Evolutionary conservation across 2,113 vertebrate species (phyloP).

Genomic region (Siniperca chuatsi): DNA sequence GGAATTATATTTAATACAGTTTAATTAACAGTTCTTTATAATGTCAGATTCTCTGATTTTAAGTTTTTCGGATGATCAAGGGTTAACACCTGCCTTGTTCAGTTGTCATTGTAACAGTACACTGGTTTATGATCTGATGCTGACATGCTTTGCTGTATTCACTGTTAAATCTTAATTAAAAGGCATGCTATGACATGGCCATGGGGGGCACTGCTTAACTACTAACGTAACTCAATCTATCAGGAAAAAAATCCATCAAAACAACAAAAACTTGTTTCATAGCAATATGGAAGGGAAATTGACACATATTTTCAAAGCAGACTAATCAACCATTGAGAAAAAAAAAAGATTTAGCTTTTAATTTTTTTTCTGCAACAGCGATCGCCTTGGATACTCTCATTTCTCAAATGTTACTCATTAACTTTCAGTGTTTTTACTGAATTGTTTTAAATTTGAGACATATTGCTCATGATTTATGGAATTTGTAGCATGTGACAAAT

Average conservation of each 20-base stretch:
- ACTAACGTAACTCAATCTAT: conserved; percentile 21
- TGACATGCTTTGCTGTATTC: conserved; percentile 43
- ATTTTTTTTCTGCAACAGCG: neutral
- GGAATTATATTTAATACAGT: neutral
- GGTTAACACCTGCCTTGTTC: conserved; percentile 43
- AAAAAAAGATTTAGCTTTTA: too few species aligned
- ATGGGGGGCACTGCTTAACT: neutral
- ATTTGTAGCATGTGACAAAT: neutral
- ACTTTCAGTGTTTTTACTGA: neutral
- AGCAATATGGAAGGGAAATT: too few species aligned
- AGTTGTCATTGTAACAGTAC: conserved; percentile 27
- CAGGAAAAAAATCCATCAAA: neutral
- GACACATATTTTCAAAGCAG: neutral
- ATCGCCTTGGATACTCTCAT: neutral
- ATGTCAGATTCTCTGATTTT: neutral
- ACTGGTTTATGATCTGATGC: conserved; percentile 36
- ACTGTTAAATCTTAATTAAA: conserved; percentile 54
- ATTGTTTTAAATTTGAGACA: neutral
- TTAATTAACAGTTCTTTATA: neutral
- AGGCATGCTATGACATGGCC: conserved; percentile 62
- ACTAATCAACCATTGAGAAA: neutral
- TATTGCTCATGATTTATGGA: neutral
- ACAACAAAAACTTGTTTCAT: neutral
- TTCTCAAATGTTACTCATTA: neutral
- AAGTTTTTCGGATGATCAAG: neutral